Evolutionary conservation across 92 coral and sea anemone genomes (phyloP).

Genomic region (Zoanthus solanderi): DNA sequence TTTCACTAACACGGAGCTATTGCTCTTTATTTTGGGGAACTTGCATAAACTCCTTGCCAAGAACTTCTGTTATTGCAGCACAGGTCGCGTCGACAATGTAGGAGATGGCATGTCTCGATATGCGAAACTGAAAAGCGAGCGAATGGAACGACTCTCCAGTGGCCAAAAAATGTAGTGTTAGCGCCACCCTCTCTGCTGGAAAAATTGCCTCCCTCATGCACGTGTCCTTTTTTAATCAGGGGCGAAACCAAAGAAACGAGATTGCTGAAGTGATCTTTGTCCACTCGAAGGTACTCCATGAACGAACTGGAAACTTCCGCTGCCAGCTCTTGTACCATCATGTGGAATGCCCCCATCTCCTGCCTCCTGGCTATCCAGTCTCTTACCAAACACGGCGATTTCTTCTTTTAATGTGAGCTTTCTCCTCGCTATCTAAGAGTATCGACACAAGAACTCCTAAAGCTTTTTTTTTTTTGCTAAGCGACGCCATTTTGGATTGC

Average conservation of each 20-base stretch:
- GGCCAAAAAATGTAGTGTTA: slow-evolving; percentile 19
- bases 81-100: neutral
- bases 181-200: slow-evolving; percentile 5
- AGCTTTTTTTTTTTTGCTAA: neutral
- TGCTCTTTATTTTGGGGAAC: neutral
- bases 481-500: neutral
- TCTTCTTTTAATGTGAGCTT: neutral
- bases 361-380: slow-evolving; percentile 7
- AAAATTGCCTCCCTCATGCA: neutral
- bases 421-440: neutral
- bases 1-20: neutral
- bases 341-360: neutral
- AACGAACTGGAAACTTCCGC: neutral
- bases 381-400: slow-evolving; percentile 8
- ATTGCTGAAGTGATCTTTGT: neutral
- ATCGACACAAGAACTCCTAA: neutral
- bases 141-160: slow-evolving; percentile 2
- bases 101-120: neutral
- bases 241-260: neutral
- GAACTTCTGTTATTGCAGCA: neutral
- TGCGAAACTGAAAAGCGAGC: neutral
- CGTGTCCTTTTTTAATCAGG: neutral
- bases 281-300: slow-evolving; percentile 16
- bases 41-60: neutral
- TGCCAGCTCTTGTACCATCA: neutral